phyloP scores from a whole-genome alignment of 2,113 vertebrate species.

The Oostethus manadensis region DNA sequence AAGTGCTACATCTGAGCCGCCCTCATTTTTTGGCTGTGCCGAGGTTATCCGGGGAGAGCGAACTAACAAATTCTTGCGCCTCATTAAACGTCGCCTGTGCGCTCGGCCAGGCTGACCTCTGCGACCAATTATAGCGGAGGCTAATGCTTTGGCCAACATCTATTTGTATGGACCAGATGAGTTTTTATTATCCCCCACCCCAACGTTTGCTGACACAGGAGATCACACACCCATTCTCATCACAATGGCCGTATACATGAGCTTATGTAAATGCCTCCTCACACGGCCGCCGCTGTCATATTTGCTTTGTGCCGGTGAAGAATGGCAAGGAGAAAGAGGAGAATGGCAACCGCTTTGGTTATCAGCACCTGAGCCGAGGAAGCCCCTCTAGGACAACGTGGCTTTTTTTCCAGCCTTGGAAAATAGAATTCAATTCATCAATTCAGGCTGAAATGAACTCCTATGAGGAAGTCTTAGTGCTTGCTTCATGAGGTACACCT shows the following conservation, averaged over 20 bases:
- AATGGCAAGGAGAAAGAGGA: background rate
- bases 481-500: no score
- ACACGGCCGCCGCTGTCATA: slow-evolving; percentile 35
- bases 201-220: slow-evolving; percentile 55
- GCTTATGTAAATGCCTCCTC: slow-evolving; percentile 67
- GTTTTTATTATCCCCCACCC: slow-evolving; percentile 35
- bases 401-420: slow-evolving; percentile 20
- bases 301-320: slow-evolving; percentile 51
- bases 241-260: slow-evolving; percentile 57
- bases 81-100: slow-evolving; percentile 43
- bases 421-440: slow-evolving; percentile 48
- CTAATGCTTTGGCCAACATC: slow-evolving; percentile 58
- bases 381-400: background rate
- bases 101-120: slow-evolving; percentile 59
- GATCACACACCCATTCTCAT: slow-evolving; percentile 65
- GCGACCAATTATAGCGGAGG: slow-evolving; percentile 61
- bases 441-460: slow-evolving; percentile 15
- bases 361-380: background rate
- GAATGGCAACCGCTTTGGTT: background rate
- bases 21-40: slow-evolving; percentile 15
- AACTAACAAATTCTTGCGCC: slow-evolving; percentile 45
- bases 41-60: slow-evolving; percentile 14
- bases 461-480: no score
- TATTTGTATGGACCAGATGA: slow-evolving; percentile 59
- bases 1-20: slow-evolving; percentile 27